Evolutionary conservation across 2,113 vertebrate genomes (phyloP).

Genomic region (Gulo gulo): DNA sequence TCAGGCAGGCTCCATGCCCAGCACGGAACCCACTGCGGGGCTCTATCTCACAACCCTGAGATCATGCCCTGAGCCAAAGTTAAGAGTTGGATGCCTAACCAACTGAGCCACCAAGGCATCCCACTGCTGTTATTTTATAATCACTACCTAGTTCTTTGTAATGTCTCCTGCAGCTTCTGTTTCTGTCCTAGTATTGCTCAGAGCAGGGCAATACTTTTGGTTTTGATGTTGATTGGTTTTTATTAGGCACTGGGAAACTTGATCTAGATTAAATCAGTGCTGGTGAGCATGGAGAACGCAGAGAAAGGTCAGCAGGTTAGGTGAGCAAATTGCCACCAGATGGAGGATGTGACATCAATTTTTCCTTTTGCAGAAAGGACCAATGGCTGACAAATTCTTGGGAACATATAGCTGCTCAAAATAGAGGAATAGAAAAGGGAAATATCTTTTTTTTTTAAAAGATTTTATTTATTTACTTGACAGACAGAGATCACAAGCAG

Average conservation of each 20-base stretch:
- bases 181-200: conserved; percentile 50
- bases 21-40: not conserved
- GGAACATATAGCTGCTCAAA: conserved; percentile 34
- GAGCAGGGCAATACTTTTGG: not conserved
- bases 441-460: too few relatives aligned
- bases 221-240: conserved; percentile 46
- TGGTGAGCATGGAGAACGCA: not conserved
- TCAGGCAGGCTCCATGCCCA: not conserved
- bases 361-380: conserved; percentile 33
- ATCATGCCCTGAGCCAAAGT: not conserved
- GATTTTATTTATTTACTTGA: too few relatives aligned
- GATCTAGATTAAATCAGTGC: conserved; percentile 46
- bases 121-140: conserved; percentile 27
- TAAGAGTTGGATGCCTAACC: not conserved
- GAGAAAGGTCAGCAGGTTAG: conserved; percentile 54
- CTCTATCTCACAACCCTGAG: not conserved
- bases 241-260: conserved; percentile 43
- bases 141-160: conserved; percentile 46
- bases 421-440: not conserved
- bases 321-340: conserved; percentile 52
- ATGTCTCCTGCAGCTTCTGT: conserved; percentile 26
- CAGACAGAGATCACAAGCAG: too few relatives aligned
- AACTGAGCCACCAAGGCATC: not conserved
- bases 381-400: conserved; percentile 15
- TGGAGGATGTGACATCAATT: conserved; percentile 61